Percentiles rank a stretch among this genome's conserved stretches.
Conservation (phyloP, 2,113 vertebrate species). For the Phaetusa simplex region DNA sequence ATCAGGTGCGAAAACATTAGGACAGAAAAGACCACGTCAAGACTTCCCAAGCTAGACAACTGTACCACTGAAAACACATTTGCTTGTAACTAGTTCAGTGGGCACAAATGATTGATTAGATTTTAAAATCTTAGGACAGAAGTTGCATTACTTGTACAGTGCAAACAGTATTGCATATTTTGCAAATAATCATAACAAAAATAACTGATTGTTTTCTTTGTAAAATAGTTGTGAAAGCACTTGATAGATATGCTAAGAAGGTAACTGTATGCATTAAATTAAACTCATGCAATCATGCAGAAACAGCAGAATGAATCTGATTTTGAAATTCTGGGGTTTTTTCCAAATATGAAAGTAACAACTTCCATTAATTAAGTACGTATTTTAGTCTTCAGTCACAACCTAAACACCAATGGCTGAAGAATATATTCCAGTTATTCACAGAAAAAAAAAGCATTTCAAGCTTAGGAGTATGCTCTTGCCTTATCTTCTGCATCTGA, state of each 20-base stretch:
- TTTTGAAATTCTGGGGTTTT: background rate
- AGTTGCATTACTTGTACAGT: background rate
- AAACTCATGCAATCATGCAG: background rate
- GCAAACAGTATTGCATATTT: background rate
- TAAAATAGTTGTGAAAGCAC: background rate
- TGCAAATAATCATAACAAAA: background rate
- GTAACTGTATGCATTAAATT: background rate
- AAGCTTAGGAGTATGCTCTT: background rate
- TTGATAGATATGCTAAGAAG: background rate
- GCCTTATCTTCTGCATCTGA: background rate
- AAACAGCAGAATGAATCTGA: background rate
- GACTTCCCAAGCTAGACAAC: background rate
- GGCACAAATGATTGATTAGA: background rate
- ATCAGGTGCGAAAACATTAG: background rate
- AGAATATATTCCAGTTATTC: background rate
- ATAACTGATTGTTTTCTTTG: background rate
- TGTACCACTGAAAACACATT: background rate
- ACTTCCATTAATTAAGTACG: background rate
- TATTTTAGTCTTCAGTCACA: background rate
- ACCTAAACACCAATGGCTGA: background rate
- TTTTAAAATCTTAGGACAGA: background rate
- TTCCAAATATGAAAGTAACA: background rate
- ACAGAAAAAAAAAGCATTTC: background rate
- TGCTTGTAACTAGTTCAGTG: background rate
- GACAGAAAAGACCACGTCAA: background rate